Evolutionary conservation across 2,888 invertebrate species (phyloP).

Genomic region (Chrysotoxum bicinctum): DNA sequence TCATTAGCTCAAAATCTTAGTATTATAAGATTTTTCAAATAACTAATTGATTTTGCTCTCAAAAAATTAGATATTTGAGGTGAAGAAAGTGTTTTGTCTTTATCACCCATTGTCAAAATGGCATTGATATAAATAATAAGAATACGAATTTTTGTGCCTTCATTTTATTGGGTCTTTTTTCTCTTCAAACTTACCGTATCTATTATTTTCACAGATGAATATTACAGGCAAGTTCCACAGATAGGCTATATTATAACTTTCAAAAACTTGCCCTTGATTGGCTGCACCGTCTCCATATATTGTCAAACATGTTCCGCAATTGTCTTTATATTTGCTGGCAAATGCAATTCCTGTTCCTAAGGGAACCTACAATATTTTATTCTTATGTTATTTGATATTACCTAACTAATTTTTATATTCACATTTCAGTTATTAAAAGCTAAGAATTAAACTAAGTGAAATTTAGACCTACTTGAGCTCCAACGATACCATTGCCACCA

Average conservation of each 20-base stretch:
- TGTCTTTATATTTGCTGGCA: constrained; percentile 91
- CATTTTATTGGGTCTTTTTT: no score
- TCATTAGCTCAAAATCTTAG: no score
- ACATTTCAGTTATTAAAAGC: neutral
- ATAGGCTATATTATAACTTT: constrained; percentile 96
- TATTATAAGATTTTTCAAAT: no score
- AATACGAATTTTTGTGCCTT: no score
- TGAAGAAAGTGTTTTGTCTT: no score
- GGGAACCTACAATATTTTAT: constrained; percentile 85
- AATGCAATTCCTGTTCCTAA: constrained; percentile 95
- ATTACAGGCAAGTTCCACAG: constrained; percentile 94
- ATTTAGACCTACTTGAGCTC: constrained; percentile 93
- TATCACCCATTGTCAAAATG: no score
- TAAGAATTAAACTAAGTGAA: neutral
- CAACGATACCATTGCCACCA: constrained; percentile 99
- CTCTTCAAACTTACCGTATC: constrained; percentile 87
- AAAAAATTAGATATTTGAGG: no score
- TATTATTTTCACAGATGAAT: constrained; percentile 98
- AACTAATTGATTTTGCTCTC: no score
- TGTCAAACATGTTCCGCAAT: constrained; percentile 91
- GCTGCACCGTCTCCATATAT: constrained; percentile 95
- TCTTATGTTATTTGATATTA: neutral
- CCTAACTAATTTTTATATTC: neutral
- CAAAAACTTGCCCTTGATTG: constrained; percentile 94
- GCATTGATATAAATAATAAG: no score